A percentile compares a stretch with the other conserved stretches of the same genome.
These are phyloP conservation scores for Typhlichthys eigenmanni DNA, from an alignment of 2,797 vertebrate species.

Conservation along the genomic window DNA sequence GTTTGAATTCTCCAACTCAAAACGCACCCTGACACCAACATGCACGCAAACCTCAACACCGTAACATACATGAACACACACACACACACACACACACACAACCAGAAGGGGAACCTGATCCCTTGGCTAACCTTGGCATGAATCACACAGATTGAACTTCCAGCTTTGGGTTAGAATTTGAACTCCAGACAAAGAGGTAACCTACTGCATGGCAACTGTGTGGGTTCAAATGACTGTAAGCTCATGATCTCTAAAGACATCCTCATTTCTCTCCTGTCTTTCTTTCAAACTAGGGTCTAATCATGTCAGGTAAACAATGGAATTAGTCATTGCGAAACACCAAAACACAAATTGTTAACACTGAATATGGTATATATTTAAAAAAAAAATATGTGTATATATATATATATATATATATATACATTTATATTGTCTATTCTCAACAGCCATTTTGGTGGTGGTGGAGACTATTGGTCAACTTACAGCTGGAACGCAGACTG, in stretches of 20 bases:
- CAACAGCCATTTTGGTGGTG: too few relatives aligned
- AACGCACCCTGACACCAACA: conserved; percentile 1
- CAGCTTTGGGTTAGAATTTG: conserved; percentile 61
- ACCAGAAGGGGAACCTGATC: conserved; percentile 64
- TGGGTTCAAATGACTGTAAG: conserved; percentile 13
- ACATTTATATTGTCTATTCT: too few relatives aligned
- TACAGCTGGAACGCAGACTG: too few relatives aligned
- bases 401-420: too few relatives aligned
- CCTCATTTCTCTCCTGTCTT: conserved; percentile 7
- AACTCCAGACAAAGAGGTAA: conserved; percentile 68
- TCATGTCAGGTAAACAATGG: too few relatives aligned
- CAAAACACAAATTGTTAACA: too few relatives aligned
- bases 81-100: conserved; percentile 23
- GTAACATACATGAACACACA: conserved; percentile 9
- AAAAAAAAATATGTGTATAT: too few relatives aligned
- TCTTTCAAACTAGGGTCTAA: neutral
- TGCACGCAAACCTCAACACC: conserved; percentile 5
- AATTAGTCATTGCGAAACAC: too few relatives aligned
- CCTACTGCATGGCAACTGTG: conserved; percentile 34
- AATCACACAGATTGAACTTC: conserved; percentile 70
- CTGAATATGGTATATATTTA: too few relatives aligned
- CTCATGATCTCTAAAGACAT: conserved; percentile 10
- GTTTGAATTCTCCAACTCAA: too few relatives aligned
- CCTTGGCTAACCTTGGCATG: conserved; percentile 63
- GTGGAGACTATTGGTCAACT: too few relatives aligned